Evolutionary conservation across 2,113 vertebrate species (phyloP), one percentile per base, ranked within the genome.

Genomic region (Ancistrus triradiatus): DNA sequence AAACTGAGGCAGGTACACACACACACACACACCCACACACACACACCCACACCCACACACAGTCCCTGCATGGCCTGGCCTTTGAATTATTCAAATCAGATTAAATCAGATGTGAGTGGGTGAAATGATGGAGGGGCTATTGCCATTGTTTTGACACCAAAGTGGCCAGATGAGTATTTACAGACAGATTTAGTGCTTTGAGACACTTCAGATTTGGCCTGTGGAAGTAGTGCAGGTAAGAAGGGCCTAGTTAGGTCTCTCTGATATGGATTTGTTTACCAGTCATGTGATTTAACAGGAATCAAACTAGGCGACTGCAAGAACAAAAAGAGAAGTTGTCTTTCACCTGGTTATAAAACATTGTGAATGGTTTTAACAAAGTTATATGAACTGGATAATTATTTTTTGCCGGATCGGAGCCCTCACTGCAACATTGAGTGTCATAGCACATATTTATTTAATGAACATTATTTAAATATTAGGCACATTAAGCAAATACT

Each of bases 1-100:
- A 60, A 10, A 49, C 33, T 40, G 3, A 35, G 19, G 44, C 28
- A 70, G 33, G 13, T 27, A 25, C 10, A 33, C 52, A 44, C 19
- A 24, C 14, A 19, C 8, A 46, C 28, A 22, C n/a, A 3, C 22
- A 14, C 15, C 5, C 35, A 37, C 18, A 46, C 14, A 44, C 49
- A 21, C 18, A 43, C 38, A 8, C 27, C 28, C 24, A 43, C 4
- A 15, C 25, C 18, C 3, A 27, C 46, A 53, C 21, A 24, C 19
- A 47, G 43, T 27, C 31, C 52, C 43, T 35, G 46, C 25, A 37
- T 50, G 46, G 35, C 14, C 31, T 18, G 24, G 52, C 44, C 46
- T 51, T 19, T 50, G 35, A 48, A 56, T 70, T 63, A 58, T 63
- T 70, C 51, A 63, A 70, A 63, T 70, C 35, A 35, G 43, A 70